phyloP scores from a whole-genome alignment of 1,140 invertebrate genomes.

The Hesperophylax magnus region DNA sequence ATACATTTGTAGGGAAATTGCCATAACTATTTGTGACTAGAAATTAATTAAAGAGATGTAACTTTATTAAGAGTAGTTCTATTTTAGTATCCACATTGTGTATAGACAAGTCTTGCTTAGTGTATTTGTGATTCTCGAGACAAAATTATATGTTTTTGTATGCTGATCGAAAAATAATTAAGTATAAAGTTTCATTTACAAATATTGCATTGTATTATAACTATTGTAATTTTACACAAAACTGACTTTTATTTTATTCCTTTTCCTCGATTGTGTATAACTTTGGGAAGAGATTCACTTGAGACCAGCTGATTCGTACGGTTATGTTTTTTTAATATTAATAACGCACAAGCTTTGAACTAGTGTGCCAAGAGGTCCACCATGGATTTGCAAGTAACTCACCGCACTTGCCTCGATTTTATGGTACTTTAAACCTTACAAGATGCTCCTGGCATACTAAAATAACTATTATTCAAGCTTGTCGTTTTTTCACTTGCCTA shows the following conservation, averaged over 20 bases:
- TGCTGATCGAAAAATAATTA: constrained; percentile 47
- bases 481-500: no score
- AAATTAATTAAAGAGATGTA: constrained; percentile 48
- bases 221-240: constrained; percentile 49
- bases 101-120: constrained; percentile 49
- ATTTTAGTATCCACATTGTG: constrained; percentile 48
- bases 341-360: no score
- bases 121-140: constrained; percentile 49
- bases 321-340: no score
- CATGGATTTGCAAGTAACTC: no score
- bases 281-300: no score
- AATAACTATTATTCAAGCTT: no score
- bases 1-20: constrained; percentile 48
- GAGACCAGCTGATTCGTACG: no score
- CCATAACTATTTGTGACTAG: constrained; percentile 52
- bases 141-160: constrained; percentile 45
- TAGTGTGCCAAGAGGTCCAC: no score
- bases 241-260: constrained; percentile 13
- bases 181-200: constrained; percentile 43
- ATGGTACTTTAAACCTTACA: no score
- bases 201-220: constrained; percentile 49
- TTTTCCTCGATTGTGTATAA: neutral
- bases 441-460: no score
- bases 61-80: constrained; percentile 45
- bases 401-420: no score